A percentile compares a stretch with the other conserved stretches of the same genome.
These are phyloP conservation scores for Chloroclysta siterata DNA, from an alignment of 2,888 invertebrate genomes.

Conservation along the genomic window DNA sequence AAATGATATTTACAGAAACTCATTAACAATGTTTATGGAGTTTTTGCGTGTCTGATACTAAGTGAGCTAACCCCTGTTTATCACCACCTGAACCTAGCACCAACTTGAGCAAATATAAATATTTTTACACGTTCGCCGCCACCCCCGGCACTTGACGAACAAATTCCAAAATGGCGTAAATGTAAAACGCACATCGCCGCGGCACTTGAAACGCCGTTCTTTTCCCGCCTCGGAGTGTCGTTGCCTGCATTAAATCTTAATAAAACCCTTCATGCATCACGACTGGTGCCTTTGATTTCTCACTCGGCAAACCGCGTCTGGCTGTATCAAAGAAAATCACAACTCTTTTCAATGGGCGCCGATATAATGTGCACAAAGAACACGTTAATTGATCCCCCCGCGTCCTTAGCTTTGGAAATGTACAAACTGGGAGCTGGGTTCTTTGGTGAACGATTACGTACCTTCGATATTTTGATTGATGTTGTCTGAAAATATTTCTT, in stretches of 20 bases:
- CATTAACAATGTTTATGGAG: conserved; percentile 1
- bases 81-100: conserved; percentile 37
- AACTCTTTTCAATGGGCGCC: conserved; percentile 84
- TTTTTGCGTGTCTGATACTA: conserved; percentile 16
- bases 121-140: conserved; percentile 45
- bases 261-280: conserved; percentile 83
- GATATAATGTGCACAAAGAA: conserved; percentile 81
- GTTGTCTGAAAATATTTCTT: conserved; percentile 4
- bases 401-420: conserved; percentile 42
- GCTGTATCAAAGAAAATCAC: conserved; percentile 83
- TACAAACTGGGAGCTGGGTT: conserved; percentile 31
- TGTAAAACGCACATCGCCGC: conserved; percentile 76
- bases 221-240: conserved; percentile 83
- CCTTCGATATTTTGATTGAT: conserved; percentile 30
- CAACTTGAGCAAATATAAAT: conserved; percentile 43
- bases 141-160: conserved; percentile 65
- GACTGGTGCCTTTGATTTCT: conserved; percentile 81
- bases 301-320: conserved; percentile 83
- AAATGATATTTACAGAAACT: no score
- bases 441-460: conserved; percentile 12
- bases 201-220: conserved; percentile 80
- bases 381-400: conserved; percentile 79
- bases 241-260: conserved; percentile 84
- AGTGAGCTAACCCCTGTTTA: conserved; percentile 17
- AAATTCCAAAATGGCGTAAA: conserved; percentile 78